Evolutionary conservation across 2,888 invertebrate genomes (phyloP).

Genomic region (Seira musarum): DNA sequence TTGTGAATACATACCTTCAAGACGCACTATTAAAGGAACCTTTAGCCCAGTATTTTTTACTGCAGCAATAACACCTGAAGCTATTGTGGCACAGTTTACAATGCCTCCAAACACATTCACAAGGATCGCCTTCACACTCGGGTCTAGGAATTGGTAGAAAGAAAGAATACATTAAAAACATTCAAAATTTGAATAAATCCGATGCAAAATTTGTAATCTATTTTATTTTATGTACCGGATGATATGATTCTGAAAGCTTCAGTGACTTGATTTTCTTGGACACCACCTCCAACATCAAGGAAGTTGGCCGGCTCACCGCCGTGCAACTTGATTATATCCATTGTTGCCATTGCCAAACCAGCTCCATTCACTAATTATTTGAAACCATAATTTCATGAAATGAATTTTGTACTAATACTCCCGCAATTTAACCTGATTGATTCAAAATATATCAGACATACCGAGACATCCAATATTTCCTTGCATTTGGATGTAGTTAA

Average conservation of each 20-base stretch:
- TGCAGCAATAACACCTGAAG: slow-evolving; percentile 94
- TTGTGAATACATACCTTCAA: slow-evolving; percentile 82
- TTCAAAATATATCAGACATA: slow-evolving; percentile 71
- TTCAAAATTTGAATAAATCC: too few species aligned
- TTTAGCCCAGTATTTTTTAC: slow-evolving; percentile 84
- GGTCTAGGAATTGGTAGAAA: slow-evolving; percentile 75
- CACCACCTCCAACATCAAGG: slow-evolving; percentile 96
- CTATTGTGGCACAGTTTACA: slow-evolving; percentile 97
- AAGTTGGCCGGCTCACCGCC: slow-evolving; percentile 99
- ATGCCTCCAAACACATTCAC: slow-evolving; percentile 99
- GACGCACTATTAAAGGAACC: slow-evolving; percentile 91
- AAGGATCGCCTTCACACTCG: slow-evolving; percentile 93
- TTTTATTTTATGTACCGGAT: slow-evolving; percentile 74
- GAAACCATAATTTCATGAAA: too few species aligned
- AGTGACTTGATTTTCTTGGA: slow-evolving; percentile 93
- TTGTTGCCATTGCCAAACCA: slow-evolving; percentile 99
- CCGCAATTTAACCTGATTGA: background rate
- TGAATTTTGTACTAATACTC: slow-evolving; percentile 1
- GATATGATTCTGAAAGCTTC: slow-evolving; percentile 94
- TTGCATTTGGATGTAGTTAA: slow-evolving; percentile 97
- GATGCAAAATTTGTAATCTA: background rate
- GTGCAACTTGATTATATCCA: slow-evolving; percentile 97
- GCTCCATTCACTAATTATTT: slow-evolving; percentile 96
- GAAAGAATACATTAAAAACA: slow-evolving; percentile 5
- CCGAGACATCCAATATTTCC: slow-evolving; percentile 95